Conservation (phyloP, 2,113 vertebrate species). For the Scomber japonicus region DNA sequence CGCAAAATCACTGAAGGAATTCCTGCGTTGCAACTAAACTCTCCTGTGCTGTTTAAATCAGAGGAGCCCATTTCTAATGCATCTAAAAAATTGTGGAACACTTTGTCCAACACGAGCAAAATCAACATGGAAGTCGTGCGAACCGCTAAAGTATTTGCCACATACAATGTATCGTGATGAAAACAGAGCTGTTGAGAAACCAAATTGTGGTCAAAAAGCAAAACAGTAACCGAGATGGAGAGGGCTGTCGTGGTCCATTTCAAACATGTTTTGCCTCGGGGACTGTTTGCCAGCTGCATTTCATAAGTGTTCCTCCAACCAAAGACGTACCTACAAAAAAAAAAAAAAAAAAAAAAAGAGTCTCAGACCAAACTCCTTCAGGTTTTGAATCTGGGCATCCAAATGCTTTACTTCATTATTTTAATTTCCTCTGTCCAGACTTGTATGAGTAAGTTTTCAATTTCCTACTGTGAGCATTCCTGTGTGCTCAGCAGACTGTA, state of each 20-base stretch:
- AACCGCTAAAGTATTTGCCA: slow-evolving; percentile 1
- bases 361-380: slow-evolving; percentile 54
- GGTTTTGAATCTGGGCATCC: slow-evolving; percentile 57
- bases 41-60: slow-evolving; percentile 7
- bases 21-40: slow-evolving; percentile 19
- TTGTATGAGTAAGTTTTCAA: slow-evolving; percentile 62
- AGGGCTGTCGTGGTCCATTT: slow-evolving; percentile 47
- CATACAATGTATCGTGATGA: background rate
- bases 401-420: slow-evolving; percentile 71
- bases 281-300: slow-evolving; percentile 68
- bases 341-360: slow-evolving; percentile 72
- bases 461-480: slow-evolving; percentile 70
- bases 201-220: slow-evolving; percentile 40
- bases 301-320: slow-evolving; percentile 62
- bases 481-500: slow-evolving; percentile 32
- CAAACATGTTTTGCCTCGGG: slow-evolving; percentile 61
- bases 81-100: background rate
- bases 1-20: slow-evolving; percentile 54
- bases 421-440: slow-evolving; percentile 66
- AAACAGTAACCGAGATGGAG: slow-evolving; percentile 11
- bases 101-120: background rate
- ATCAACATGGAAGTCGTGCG: background rate
- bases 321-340: slow-evolving; percentile 62
- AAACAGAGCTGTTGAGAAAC: slow-evolving; percentile 30
- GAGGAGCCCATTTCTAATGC: background rate